Conservation (phyloP, 2,113 vertebrate genomes). For the Ptilonorhynchus violaceus region DNA sequence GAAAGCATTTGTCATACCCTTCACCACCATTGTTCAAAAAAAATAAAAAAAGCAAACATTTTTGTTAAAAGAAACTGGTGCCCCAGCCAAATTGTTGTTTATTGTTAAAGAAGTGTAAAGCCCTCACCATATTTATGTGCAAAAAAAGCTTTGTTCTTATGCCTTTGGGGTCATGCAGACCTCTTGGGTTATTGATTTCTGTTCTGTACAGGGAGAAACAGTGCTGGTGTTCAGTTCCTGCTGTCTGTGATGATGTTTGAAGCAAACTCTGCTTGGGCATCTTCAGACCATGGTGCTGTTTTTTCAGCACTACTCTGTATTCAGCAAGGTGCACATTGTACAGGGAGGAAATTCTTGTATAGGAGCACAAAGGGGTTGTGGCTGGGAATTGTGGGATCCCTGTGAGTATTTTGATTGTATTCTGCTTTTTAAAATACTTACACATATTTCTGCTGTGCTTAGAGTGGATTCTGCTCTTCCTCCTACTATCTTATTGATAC, state of each 20-base stretch:
- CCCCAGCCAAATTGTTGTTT: neutral
- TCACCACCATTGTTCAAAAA: neutral
- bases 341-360: neutral
- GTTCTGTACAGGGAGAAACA: neutral
- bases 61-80: neutral
- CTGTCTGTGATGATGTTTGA: neutral
- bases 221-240: neutral
- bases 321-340: accelerated
- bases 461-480: neutral
- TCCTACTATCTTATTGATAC: neutral
- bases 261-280: neutral
- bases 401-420: neutral
- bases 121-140: neutral
- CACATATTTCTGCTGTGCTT: neutral
- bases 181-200: neutral
- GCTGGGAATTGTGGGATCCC: neutral
- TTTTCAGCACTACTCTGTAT: neutral
- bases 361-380: neutral
- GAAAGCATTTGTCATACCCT: neutral
- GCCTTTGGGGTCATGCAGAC: neutral
- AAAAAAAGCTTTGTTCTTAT: neutral
- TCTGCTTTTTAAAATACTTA: neutral
- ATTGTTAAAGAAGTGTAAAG: neutral
- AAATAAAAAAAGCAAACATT: neutral
- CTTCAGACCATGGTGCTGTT: neutral